A percentile compares a stretch with the other conserved stretches of the same genome.
Conservation (phyloP, 2,797 vertebrate species). For the Crypturellus tataupa region DNA sequence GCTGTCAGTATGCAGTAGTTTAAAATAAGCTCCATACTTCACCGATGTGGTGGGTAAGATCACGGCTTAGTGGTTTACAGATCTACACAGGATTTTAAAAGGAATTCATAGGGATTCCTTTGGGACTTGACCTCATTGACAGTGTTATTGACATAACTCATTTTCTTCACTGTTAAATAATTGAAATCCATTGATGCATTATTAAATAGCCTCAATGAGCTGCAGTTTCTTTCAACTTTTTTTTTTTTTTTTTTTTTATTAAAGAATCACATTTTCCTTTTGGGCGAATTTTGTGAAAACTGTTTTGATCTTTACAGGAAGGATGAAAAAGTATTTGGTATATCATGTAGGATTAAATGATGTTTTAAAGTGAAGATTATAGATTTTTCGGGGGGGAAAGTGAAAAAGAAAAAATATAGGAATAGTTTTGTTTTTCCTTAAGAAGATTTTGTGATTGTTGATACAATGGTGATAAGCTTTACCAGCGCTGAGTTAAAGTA, state of each 20-base stretch:
- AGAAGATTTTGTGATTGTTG: neutral
- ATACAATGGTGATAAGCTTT: neutral
- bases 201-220: neutral
- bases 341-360: neutral
- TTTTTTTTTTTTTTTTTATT: neutral
- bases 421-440: neutral
- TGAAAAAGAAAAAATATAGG: neutral
- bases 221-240: neutral
- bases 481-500: neutral
- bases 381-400: neutral
- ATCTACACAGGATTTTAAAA: neutral
- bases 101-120: constrained; percentile 24
- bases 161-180: neutral
- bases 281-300: neutral
- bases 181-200: neutral
- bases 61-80: neutral
- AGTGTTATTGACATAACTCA: constrained; percentile 46
- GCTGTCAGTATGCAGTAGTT: neutral
- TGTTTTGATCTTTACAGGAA: neutral
- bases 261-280: neutral
- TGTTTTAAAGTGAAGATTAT: neutral
- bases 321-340: neutral
- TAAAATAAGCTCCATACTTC: neutral
- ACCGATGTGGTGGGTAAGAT: constrained; percentile 25
- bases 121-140: constrained; percentile 38